Evolutionary conservation across 92 coral and sea anemone genomes (phyloP).

Genomic region (Palythoa grandis): DNA sequence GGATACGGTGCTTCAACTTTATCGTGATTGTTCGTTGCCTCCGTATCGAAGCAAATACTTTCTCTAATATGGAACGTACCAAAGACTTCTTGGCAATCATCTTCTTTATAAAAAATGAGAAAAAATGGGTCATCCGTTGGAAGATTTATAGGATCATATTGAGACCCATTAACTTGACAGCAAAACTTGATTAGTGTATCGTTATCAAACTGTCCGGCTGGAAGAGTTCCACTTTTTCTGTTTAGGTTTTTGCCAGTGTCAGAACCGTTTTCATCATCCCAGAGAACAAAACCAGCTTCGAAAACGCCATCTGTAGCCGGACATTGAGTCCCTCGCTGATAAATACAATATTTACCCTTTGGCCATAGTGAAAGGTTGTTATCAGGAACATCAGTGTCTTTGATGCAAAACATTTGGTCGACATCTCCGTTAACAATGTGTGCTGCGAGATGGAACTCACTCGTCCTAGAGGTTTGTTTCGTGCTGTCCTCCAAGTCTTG

Average conservation of each 20-base stretch:
- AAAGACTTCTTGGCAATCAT: slow-evolving; percentile 14
- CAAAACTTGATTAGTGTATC: slow-evolving; percentile 22
- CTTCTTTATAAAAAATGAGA: neutral
- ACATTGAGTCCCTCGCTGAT: slow-evolving; percentile 22
- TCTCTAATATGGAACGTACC: neutral
- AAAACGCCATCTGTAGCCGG: neutral
- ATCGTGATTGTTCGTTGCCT: slow-evolving; percentile 9
- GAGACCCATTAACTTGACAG: slow-evolving; percentile 24
- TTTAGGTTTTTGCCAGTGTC: neutral
- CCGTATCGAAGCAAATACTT: slow-evolving; percentile 4
- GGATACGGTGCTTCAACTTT: neutral
- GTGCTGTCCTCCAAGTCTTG: slow-evolving; percentile 20
- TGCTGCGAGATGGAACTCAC: slow-evolving; percentile 11
- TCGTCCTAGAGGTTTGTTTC: neutral
- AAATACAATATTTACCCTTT: slow-evolving; percentile 29
- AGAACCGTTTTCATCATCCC: slow-evolving; percentile 21
- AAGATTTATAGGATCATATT: slow-evolving; percentile 2
- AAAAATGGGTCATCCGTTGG: slow-evolving; percentile 9
- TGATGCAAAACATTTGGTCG: slow-evolving; percentile 7
- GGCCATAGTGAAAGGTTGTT: neutral
- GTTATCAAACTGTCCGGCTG: slow-evolving; percentile 15
- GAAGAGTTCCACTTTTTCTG: neutral
- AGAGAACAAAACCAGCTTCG: slow-evolving; percentile 17
- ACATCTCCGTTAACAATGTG: neutral
- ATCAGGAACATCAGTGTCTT: neutral